Evolutionary conservation across 1,140 invertebrate genomes (phyloP).

Genomic region (Venturia canescens): DNA sequence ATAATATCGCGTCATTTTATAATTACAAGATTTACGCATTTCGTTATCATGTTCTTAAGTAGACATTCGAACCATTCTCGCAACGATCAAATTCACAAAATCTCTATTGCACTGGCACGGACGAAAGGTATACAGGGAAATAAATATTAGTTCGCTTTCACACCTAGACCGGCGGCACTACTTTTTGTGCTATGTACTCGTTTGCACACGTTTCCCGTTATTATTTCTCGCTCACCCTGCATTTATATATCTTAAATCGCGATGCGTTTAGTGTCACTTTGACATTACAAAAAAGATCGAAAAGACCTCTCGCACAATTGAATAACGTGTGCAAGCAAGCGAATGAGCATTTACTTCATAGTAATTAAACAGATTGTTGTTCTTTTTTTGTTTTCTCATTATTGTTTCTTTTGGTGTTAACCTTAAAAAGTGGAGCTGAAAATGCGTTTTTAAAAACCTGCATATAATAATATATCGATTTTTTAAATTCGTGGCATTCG

Average conservation of each 20-base stretch:
- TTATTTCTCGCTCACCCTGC: slow-evolving; percentile 24
- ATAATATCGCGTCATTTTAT: neutral
- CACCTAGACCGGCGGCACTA: slow-evolving; percentile 57
- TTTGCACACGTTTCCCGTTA: slow-evolving; percentile 40
- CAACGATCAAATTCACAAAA: slow-evolving; percentile 34
- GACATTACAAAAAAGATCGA: slow-evolving; percentile 13
- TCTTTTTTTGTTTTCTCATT: neutral
- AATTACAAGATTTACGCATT: slow-evolving; percentile 36
- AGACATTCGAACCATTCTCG: slow-evolving; percentile 27
- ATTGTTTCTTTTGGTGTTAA: slow-evolving; percentile 32
- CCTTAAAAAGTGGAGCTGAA: neutral
- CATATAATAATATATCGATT: neutral
- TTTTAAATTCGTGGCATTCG: too few species aligned
- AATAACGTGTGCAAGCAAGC: slow-evolving; percentile 27
- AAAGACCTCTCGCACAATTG: neutral
- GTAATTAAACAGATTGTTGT: slow-evolving; percentile 1
- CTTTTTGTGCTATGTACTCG: slow-evolving; percentile 54
- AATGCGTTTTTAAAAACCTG: neutral
- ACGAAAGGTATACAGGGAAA: slow-evolving; percentile 18
- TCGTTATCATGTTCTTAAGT: slow-evolving; percentile 16
- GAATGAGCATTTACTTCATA: slow-evolving; percentile 30
- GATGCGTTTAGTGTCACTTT: slow-evolving; percentile 8
- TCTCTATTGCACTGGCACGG: slow-evolving; percentile 45
- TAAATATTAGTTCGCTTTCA: slow-evolving; percentile 21
- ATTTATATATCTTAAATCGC: neutral